Base-by-base conservation (phyloP, 2,113 vertebrate genomes). In the Epinephelus moara region DNA sequence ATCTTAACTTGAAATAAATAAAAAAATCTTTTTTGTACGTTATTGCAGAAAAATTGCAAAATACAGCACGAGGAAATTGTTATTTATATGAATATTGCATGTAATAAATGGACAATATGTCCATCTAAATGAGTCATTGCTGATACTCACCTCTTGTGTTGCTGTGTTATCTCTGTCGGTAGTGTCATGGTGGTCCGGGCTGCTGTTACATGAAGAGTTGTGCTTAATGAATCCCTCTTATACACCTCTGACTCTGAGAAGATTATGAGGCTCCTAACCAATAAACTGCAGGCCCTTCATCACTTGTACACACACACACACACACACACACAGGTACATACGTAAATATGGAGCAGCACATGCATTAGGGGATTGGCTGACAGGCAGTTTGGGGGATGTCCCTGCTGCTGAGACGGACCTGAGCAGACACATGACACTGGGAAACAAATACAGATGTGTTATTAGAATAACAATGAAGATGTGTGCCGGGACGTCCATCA, bases 241-340 rank as follows among this genome's bases (percentile, higher is more conserved):
- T 90, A 92, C 50, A 33, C 69, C 30, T 30, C 63, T 61, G 25
- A 61, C 49, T 68, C 62, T 88, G 81, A 91, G 70, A 47, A 70
- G 89, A 93, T 93, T 93, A 94, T 78, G 77, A 76, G 37, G 27
- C 64, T 57, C 52, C 15, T 50, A 47, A 56, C 69, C 49, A 66
- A 77, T 77, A 78, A 81, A 77, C 33, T 73, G 50, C 73, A 76
- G 68, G 59, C 49, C 14, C 17, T 18, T 86, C 45, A 70, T 69
- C 84, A 69, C 70, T 61, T 75, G 23, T 62, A 49, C 56, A 49
- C 49, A 68, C 40, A n/a, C n/a, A 45, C 60, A 49, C 56, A 49
- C 49, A 68, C 40, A n/a, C n/a, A 45, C 60, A 12, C 84, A 71
- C 63, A 57, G 70, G 21, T 59, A 27, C 56, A 49, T 40, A 68